These are phyloP conservation scores for Echinometra lucunter DNA, from an alignment of 53 echinoderm and acorn worm genomes.

Conservation along the genomic window DNA sequence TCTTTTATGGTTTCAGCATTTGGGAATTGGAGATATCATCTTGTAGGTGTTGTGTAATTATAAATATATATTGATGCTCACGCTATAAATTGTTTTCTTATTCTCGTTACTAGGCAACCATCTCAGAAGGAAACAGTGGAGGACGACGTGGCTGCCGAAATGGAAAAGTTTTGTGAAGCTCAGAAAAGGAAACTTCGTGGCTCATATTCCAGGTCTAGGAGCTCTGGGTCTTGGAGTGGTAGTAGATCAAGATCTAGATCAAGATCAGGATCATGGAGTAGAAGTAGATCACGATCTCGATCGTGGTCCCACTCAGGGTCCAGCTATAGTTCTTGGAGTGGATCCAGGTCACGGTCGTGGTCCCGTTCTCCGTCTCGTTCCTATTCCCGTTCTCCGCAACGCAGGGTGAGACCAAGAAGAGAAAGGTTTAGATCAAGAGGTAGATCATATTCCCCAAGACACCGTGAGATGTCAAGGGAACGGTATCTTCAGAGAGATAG, in stretches of 20 bases:
- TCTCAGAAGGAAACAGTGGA: not conserved
- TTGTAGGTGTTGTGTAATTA: not conserved
- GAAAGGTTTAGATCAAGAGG: constrained; percentile 50
- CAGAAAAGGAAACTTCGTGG: constrained; percentile 63
- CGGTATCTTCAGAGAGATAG: constrained; percentile 74
- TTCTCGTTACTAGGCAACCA: not conserved
- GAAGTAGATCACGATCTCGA: constrained; percentile 75
- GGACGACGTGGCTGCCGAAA: constrained; percentile 66
- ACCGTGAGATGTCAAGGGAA: constrained; percentile 60
- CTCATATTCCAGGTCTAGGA: constrained; percentile 67
- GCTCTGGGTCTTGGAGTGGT: not conserved
- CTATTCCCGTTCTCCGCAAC: constrained; percentile 53
- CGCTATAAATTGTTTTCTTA: not conserved
- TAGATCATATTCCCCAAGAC: constrained; percentile 60
- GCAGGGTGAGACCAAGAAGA: constrained; percentile 26
- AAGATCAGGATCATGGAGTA: constrained; percentile 79
- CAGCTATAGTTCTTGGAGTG: constrained; percentile 69
- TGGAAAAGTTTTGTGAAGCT: constrained; percentile 63
- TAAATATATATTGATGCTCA: not conserved
- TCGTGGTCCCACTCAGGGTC: constrained; percentile 71
- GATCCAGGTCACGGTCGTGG: constrained; percentile 46
- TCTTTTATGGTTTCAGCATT: no score
- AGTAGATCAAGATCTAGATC: constrained; percentile 31
- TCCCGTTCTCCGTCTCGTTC: constrained; percentile 63
- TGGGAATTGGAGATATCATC: no score